phyloP scores from a whole-genome alignment of 37 sponge, comb jelly and placozoan species.

The Spongia lamella region DNA sequence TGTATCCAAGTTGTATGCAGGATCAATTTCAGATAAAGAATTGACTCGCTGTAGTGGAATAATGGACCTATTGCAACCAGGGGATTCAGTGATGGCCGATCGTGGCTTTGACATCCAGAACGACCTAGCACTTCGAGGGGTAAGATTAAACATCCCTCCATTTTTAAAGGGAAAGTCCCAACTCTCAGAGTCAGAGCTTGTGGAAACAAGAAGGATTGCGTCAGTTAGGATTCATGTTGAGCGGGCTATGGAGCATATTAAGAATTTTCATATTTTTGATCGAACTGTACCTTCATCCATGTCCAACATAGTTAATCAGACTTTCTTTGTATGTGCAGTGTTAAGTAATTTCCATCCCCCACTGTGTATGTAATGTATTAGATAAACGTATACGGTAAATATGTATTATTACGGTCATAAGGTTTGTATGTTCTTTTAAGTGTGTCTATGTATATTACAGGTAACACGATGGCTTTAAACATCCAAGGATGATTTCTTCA shows the following conservation, averaged over 20 bases:
- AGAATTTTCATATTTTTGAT: conserved; percentile 66
- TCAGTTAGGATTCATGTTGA: conserved; percentile 62
- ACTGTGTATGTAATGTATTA: no score
- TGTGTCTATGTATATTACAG: background rate
- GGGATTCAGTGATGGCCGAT: no score
- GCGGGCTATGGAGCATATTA: no score
- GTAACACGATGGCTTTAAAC: conserved; percentile 22
- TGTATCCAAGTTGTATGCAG: conserved; percentile 40
- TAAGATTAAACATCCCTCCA: no score
- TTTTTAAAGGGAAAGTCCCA: conserved; percentile 52
- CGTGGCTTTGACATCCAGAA: conserved; percentile 68
- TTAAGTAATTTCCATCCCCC: no score
- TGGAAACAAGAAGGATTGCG: conserved; percentile 52
- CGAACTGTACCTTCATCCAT: conserved; percentile 33
- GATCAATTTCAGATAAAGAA: no score
- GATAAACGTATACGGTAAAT: no score
- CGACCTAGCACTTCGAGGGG: conserved; percentile 31
- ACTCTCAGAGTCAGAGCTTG: conserved; percentile 18
- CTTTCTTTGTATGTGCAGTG: no score
- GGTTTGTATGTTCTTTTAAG: no score
- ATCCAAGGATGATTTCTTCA: conserved; percentile 29
- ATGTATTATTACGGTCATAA: no score
- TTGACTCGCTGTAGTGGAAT: no score
- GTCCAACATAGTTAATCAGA: conserved; percentile 23
- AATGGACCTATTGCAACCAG: no score